phyloP scores from a whole-genome alignment of 2,113 vertebrate species.

The Phalacrocorax carbo region DNA sequence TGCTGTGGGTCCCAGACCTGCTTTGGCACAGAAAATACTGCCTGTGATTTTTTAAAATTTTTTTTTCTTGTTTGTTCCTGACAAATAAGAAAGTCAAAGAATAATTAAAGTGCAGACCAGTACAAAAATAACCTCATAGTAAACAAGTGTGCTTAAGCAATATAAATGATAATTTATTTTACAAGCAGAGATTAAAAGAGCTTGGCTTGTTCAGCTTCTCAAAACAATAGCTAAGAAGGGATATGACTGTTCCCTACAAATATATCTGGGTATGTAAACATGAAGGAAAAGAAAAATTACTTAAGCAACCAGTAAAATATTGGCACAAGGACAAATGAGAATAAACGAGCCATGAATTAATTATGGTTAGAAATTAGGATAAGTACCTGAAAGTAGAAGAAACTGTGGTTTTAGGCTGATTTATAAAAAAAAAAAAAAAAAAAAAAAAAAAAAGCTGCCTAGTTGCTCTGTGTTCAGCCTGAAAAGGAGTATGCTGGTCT shows the following conservation, averaged over 20 bases:
- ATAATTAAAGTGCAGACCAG: constrained; percentile 14
- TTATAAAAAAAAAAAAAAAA: neutral
- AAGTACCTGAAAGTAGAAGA: constrained; percentile 4
- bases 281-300: constrained; percentile 9
- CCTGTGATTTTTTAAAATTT: neutral
- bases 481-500: neutral
- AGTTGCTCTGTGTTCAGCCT: neutral
- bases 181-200: constrained; percentile 39
- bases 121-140: neutral
- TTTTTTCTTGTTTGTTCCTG: neutral
- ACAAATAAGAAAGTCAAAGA: constrained; percentile 18
- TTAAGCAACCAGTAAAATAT: constrained; percentile 18
- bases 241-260: constrained; percentile 9
- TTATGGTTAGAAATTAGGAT: constrained; percentile 15
- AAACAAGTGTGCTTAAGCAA: constrained; percentile 39
- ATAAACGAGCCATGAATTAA: constrained; percentile 32
- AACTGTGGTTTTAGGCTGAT: neutral
- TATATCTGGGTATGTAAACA: constrained; percentile 28
- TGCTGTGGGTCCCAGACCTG: neutral
- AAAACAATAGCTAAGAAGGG: constrained; percentile 32
- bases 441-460: neutral
- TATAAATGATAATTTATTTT: constrained; percentile 60
- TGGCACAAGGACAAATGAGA: constrained; percentile 44
- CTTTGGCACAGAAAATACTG: neutral
- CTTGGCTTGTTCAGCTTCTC: constrained; percentile 43